Percentiles rank a stretch among this genome's conserved stretches.
These are phyloP conservation scores for Allacma fusca DNA, from an alignment of 2,888 invertebrate genomes.

Conservation along the genomic window DNA sequence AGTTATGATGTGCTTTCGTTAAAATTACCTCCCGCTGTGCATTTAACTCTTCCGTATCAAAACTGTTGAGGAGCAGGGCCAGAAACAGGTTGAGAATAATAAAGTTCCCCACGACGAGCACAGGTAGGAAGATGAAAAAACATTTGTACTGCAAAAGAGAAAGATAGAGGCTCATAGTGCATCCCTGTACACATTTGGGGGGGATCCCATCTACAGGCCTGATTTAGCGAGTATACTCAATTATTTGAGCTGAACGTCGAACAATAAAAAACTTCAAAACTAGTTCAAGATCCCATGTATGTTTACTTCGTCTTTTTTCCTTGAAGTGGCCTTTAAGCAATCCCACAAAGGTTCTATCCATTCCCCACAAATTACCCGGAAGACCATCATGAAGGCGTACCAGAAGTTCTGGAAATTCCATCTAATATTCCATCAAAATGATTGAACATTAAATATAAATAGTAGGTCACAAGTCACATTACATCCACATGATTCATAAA, in stretches of 20 bases:
- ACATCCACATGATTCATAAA: no score
- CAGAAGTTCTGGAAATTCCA: slow-evolving; percentile 98
- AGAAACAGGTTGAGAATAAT: slow-evolving; percentile 98
- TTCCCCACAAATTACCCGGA: slow-evolving; percentile 95
- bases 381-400: slow-evolving; percentile 98
- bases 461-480: not conserved
- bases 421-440: slow-evolving; percentile 66
- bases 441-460: slow-evolving; percentile 44
- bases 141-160: slow-evolving; percentile 77
- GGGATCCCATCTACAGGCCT: not conserved
- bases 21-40: slow-evolving; percentile 83
- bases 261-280: no score
- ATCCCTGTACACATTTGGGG: not conserved
- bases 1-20: not conserved
- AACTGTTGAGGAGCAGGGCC: slow-evolving; percentile 88
- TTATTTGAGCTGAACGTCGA: no score
- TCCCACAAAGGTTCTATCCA: slow-evolving; percentile 99
- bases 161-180: not conserved
- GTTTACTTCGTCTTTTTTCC: slow-evolving; percentile 34
- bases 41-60: slow-evolving; percentile 91
- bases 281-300: not conserved
- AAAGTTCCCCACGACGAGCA: slow-evolving; percentile 95
- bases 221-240: no score
- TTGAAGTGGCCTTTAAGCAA: slow-evolving; percentile 86
- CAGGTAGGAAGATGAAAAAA: slow-evolving; percentile 92